phyloP scores from a whole-genome alignment of 1,140 invertebrate species.

The Dendrolimus punctatus region DNA sequence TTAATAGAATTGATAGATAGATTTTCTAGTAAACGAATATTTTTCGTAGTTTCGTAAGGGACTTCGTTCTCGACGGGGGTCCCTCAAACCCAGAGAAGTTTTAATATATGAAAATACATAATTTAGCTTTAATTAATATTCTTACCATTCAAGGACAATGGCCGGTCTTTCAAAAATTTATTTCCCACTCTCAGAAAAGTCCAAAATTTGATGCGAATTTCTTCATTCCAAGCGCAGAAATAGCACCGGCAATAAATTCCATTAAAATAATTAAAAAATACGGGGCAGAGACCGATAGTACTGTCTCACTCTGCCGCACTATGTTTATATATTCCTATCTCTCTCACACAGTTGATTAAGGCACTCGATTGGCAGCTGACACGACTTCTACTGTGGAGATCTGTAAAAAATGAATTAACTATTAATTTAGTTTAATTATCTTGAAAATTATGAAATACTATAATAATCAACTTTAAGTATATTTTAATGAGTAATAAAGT shows the following conservation, averaged over 20 bases:
- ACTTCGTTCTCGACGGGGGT: too few species aligned
- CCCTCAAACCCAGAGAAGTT: not conserved
- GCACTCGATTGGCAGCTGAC: not conserved
- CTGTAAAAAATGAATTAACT: conserved; percentile 4
- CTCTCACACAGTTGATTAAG: conserved; percentile 2
- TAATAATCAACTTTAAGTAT: too few species aligned
- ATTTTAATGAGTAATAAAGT: too few species aligned
- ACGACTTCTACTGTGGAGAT: not conserved
- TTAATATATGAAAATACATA: not conserved
- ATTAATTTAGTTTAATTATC: too few species aligned
- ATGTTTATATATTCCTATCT: conserved; percentile 5
- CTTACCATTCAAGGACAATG: conserved; percentile 30
- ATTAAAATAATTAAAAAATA: conserved; percentile 22
- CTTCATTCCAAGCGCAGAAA: conserved; percentile 29
- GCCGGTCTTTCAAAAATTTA: conserved; percentile 19
- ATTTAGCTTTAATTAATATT: not conserved
- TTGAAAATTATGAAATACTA: too few species aligned
- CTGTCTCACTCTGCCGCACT: conserved; percentile 18
- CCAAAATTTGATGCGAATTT: conserved; percentile 11
- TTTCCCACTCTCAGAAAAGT: conserved; percentile 15
- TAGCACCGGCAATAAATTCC: conserved; percentile 22
- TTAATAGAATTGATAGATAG: too few species aligned
- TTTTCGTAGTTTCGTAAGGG: too few species aligned
- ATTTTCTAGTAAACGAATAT: too few species aligned
- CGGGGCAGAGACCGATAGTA: not conserved